phyloP scores from a whole-genome alignment of 35 echinoderm and acorn worm genomes.

The Chiridota heheva region DNA sequence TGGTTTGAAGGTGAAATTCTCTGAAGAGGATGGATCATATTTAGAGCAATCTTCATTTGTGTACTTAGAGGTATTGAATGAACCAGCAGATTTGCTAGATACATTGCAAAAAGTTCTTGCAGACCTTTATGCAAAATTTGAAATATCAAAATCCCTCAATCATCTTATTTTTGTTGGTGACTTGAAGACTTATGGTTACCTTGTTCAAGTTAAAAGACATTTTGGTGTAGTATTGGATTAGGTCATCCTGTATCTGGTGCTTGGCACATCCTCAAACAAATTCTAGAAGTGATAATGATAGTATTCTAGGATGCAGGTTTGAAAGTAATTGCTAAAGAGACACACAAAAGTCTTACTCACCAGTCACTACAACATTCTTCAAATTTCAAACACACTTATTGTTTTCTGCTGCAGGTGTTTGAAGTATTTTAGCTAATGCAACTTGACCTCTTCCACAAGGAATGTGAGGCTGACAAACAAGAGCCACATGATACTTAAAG shows the following conservation, averaged over 20 bases:
- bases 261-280: constrained; percentile 68
- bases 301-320: constrained; percentile 65
- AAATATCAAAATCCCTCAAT: constrained; percentile 42
- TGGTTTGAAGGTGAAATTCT: too few relatives aligned
- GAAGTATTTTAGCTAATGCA: constrained; percentile 37
- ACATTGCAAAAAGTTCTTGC: too few relatives aligned
- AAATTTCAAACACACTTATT: constrained; percentile 43
- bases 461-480: too few relatives aligned
- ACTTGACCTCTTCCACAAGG: constrained; percentile 13
- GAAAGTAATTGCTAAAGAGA: constrained; percentile 40
- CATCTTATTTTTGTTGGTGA: constrained; percentile 62
- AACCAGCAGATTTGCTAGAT: too few relatives aligned
- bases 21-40: too few relatives aligned
- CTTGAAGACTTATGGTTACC: constrained; percentile 35
- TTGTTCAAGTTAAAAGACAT: constrained; percentile 43
- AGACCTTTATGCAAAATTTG: too few relatives aligned
- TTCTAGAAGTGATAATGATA: constrained; percentile 62
- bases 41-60: too few relatives aligned
- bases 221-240: constrained; percentile 54
- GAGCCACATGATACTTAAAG: too few relatives aligned
- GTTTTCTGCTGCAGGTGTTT: constrained; percentile 54
- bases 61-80: too few relatives aligned
- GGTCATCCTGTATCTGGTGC: constrained; percentile 66
- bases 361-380: neutral
- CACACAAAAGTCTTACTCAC: constrained; percentile 22